Base-by-base conservation (phyloP, 1,140 invertebrate species). In the Drosophila sechellia region DNA sequence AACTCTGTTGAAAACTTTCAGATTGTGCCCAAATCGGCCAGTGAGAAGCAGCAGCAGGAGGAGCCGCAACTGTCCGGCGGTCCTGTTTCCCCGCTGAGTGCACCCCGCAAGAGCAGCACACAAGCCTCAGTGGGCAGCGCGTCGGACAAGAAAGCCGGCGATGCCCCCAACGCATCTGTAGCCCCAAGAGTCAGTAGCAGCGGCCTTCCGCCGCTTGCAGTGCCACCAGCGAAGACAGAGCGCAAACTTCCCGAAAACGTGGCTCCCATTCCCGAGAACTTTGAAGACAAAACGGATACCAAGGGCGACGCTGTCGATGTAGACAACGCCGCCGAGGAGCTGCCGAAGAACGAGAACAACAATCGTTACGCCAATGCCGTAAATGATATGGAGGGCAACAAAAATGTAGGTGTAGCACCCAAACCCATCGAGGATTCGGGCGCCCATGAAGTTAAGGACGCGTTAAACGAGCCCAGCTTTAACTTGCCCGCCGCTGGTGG, bases 1-100 rank as follows among this genome's bases (percentile, higher is more conserved):
- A 91, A 92, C 74, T 92, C 91, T 77, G 91, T 92, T 87, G 91
- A 92, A 92, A 92, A 92, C 83, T 92, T 92, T 92, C 91, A 92
- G 91, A 92, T 92, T 57, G 77, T 80, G n/a, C 90, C 81, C 25
- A 50, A 50, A 50, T 11, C 48, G n/a, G 25, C 34, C 13, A 50
- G 11, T 37, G 73, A 77, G 50, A 76, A 75, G 43, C 50, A 66
- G 31, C 66, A 83, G 45, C 81, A 63, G 54, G 80, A 86, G 17
- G 72, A 77, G 50, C 81, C 81, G 5, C 58, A 73, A n/a, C 20
- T 83, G 4, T 75, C 77, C 11, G 68, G 35, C 10, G 73, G 68
- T 8, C 34, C 66, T 20, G 68, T 86, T 39, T 84, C 85, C 1
- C 91, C 90, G 6, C 54, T 92, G 11, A 81, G 77, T 45, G 69